Evolutionary conservation across 2,888 invertebrate species (phyloP), one percentile per base, ranked within the genome.

Genomic region (Oxytorus armatus): DNA sequence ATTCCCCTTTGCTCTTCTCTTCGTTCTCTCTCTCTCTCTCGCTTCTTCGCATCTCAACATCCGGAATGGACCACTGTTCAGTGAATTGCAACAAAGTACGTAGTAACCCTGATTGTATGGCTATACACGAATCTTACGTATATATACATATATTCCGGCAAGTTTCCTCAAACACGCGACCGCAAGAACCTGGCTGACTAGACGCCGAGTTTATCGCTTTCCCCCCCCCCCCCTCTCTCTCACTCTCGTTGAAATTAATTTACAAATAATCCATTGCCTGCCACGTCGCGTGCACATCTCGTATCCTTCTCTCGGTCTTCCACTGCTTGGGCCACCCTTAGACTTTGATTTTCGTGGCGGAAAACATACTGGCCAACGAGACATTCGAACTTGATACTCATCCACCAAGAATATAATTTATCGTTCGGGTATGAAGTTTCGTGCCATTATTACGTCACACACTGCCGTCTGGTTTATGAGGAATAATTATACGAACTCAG

Each of bases 241-340:
- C 3, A 11, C 57, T 70, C 44, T 16, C 44, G 70, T 49, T 33
- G 39, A 76, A 75, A 79, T 79, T 72, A 72, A 76, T 79, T 79
- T 61, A 72, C 65, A 76, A 79, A 76, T 79, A 70, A 72, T 68
- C 66, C 49, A 57, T 39, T 23, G 61, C 29, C 61, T 68, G 25
- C 49, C 16, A 7, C 8, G 47, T 14, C 3, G 3, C 33, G 47
- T 36, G 36, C n/a, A 63, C 63, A 23, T 77, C 25, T 63, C 39
- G 47, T 63, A n/a, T n/a, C n/a, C 49, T 61, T 14, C 18, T 49
- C n/a, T 36, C 29, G n/a, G 33, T 55, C 55, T 49, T 63, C 25
- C 21, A 39, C 0, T 3, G 36, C 55, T 77, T 18, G 18, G 39
- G 47, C 65, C 42, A 8, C 16, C 51, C 44, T 25, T 10, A 21